Percentiles rank a stretch among this genome's conserved stretches.
Evolutionary conservation across 2,113 vertebrate genomes (phyloP).

Genomic region (Heliornis fulica): DNA sequence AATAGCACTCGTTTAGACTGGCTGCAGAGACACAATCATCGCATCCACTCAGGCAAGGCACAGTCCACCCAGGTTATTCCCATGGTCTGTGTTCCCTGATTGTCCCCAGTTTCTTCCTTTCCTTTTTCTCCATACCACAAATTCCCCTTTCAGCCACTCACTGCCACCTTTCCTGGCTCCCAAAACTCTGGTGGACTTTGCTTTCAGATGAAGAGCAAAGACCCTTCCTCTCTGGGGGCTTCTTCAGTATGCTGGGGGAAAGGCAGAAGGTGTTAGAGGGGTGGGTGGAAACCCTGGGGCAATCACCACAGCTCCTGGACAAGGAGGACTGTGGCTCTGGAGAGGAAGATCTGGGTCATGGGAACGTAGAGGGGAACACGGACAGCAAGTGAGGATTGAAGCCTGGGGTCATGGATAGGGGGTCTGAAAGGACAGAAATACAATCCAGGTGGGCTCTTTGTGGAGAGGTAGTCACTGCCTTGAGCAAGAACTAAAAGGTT

Average conservation of each 20-base stretch:
- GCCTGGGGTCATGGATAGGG: background rate
- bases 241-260: background rate
- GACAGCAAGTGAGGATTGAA: accelerated
- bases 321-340: background rate
- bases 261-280: background rate
- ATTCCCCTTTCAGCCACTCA: background rate
- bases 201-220: background rate
- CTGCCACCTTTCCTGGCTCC: background rate
- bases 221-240: background rate
- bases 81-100: background rate
- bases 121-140: background rate
- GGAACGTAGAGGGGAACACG: background rate
- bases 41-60: background rate
- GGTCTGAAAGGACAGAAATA: background rate
- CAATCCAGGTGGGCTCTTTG: background rate
- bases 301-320: background rate
- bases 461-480: background rate
- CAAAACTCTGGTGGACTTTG: background rate
- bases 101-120: background rate
- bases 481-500: background rate
- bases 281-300: background rate
- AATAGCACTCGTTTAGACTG: background rate
- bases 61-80: background rate
- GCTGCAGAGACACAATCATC: background rate
- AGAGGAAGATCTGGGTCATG: background rate